Base-by-base conservation (phyloP, 2,888 invertebrate species). In the Tridacna crocea region DNA sequence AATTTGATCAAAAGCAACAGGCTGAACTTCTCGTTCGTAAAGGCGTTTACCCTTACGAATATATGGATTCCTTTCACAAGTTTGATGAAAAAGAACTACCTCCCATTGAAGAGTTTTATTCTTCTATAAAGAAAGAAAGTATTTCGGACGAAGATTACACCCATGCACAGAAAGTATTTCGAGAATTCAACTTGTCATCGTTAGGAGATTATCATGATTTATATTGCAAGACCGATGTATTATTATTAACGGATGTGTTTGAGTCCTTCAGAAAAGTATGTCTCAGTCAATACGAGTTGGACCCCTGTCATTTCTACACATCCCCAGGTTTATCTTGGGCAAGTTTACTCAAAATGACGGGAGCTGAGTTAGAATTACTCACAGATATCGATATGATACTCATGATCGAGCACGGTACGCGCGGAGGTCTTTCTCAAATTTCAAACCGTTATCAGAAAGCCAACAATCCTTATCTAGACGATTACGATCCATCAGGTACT, bases 231-330 rank as follows among this genome's bases (percentile, higher is more conserved):
- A 78, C 82, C 11, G 82, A 82, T 48, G 78, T 78, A 15, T 36
- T 78, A 24, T 58, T 81, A 11, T 63, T 75, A 46, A 8, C 55
- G 36, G 78, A 82, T 72, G 75, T 82, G 3, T 82, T 82, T 78
- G 78, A 82, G 36, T 55, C 72, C 3, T 78, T 82, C 55, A 26
- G 75, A 72, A 66, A 74, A 17, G 66, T 81, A 19, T 77, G 80
- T 46, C 48, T 85, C 19, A 65, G 70, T 24, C 77, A 81, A 22
- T 85, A 85, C 48, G 70, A 75, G 55, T 58, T 85, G 24, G 80
- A 82, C 66, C 72, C 75, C 15, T 72, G 75, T 70, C 80, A 80
- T 68, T 85, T 75, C 51, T 80, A 77, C 51, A 82, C 84, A 22
- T 65, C 76, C 22, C 84, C 82, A n/a, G 80, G 82, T 61, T 48